Evolutionary conservation across 2,888 invertebrate species (phyloP).

Genomic region (Rhagophthalmus giganteus): DNA sequence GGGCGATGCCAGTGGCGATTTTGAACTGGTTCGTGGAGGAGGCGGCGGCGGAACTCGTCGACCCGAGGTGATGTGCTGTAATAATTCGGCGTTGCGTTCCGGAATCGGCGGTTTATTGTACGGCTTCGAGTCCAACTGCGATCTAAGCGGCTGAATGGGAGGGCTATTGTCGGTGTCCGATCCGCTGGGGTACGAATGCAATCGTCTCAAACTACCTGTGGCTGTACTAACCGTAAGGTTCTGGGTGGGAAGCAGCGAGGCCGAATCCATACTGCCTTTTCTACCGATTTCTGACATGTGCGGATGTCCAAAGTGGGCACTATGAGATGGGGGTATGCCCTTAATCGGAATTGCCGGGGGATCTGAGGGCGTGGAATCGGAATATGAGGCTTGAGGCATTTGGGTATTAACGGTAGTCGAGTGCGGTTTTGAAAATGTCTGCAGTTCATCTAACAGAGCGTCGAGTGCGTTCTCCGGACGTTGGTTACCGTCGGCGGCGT

Average conservation of each 20-base stretch:
- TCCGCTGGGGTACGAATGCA: slow-evolving; percentile 85
- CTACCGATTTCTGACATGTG: slow-evolving; percentile 60
- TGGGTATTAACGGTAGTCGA: slow-evolving; percentile 42
- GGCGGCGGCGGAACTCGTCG: slow-evolving; percentile 87
- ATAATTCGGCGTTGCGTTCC: slow-evolving; percentile 77
- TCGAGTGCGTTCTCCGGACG: slow-evolving; percentile 96
- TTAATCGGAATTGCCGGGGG: slow-evolving; percentile 52
- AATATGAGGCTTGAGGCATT: slow-evolving; percentile 43
- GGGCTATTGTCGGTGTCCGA: slow-evolving; percentile 80
- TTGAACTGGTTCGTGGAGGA: slow-evolving; percentile 87
- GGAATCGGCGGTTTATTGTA: slow-evolving; percentile 78
- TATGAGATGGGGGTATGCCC: slow-evolving; percentile 43
- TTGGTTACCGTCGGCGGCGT: slow-evolving; percentile 60
- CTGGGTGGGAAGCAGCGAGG: slow-evolving; percentile 51
- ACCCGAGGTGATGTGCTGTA: slow-evolving; percentile 67
- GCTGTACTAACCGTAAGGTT: slow-evolving; percentile 54
- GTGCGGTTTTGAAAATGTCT: slow-evolving; percentile 81
- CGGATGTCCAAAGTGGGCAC: slow-evolving; percentile 45
- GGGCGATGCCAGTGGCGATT: slow-evolving; percentile 84
- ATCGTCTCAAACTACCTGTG: slow-evolving; percentile 67
- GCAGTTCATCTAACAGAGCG: slow-evolving; percentile 91
- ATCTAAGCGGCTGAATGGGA: slow-evolving; percentile 65
- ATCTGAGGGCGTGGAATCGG: slow-evolving; percentile 42
- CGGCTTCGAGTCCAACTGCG: slow-evolving; percentile 53
- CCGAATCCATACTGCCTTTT: slow-evolving; percentile 61